Evolutionary conservation across 1,140 invertebrate genomes (phyloP).

Genomic region (Zaprionus nigranus): DNA sequence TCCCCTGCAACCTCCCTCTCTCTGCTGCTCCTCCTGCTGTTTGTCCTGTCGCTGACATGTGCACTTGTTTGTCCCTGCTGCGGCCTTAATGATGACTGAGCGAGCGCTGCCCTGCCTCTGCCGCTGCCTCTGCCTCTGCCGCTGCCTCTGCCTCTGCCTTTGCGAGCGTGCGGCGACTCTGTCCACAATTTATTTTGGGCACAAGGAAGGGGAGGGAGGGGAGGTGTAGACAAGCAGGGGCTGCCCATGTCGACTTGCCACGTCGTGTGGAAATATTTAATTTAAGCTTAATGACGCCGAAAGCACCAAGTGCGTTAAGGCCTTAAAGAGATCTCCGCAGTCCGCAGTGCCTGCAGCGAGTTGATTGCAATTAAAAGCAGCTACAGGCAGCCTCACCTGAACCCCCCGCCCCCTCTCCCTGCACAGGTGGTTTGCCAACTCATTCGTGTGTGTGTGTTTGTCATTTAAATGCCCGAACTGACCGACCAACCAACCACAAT

Average conservation of each 20-base stretch:
- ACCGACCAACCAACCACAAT: conserved; percentile 78
- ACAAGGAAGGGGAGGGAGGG: neutral
- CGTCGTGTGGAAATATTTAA: conserved; percentile 81
- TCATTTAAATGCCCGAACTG: conserved; percentile 70
- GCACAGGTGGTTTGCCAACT: neutral
- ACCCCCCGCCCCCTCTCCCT: neutral
- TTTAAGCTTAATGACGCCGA: conserved; percentile 80
- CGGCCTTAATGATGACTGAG: conserved; percentile 81
- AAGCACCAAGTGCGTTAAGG: conserved; percentile 56
- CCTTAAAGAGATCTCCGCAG: conserved; percentile 60
- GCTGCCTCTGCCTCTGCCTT: neutral
- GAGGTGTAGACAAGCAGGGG: too few relatives aligned
- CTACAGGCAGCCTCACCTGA: conserved; percentile 26
- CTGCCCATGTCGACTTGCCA: conserved; percentile 21
- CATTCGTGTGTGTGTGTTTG: conserved; percentile 49
- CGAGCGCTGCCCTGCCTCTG: conserved; percentile 35
- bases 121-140: neutral
- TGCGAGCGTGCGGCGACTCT: conserved; percentile 37
- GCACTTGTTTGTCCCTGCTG: conserved; percentile 74
- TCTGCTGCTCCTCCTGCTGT: neutral
- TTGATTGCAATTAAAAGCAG: conserved; percentile 77
- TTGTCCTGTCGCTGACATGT: conserved; percentile 70
- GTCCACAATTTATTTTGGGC: conserved; percentile 69
- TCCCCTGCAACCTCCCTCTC: neutral
- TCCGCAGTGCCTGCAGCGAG: conserved; percentile 22